Evolutionary conservation across 2,888 invertebrate genomes (phyloP).

Genomic region (Odontothrips loti): DNA sequence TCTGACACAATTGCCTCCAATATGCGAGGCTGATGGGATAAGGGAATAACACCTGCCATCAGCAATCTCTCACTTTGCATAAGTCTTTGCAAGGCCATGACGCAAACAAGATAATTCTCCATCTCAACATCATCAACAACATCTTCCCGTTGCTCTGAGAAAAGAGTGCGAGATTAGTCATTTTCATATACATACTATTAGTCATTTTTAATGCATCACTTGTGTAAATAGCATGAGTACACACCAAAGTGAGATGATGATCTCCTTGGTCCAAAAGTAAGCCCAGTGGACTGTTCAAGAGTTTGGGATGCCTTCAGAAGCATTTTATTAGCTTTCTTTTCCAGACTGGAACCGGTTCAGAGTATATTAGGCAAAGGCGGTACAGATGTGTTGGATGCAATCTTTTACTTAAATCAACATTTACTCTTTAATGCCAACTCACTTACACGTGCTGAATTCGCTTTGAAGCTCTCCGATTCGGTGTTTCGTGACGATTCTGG

Average conservation of each 20-base stretch:
- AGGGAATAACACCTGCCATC: constrained; percentile 79
- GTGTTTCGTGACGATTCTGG: constrained; percentile 68
- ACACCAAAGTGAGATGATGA: constrained; percentile 47
- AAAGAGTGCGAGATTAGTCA: constrained; percentile 42
- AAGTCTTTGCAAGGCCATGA: constrained; percentile 75
- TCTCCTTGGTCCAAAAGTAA: constrained; percentile 59
- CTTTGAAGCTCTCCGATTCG: constrained; percentile 70
- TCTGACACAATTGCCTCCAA: constrained; percentile 79
- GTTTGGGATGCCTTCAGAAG: constrained; percentile 79
- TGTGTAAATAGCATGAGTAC: constrained; percentile 30
- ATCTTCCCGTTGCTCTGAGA: constrained; percentile 53
- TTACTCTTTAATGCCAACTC: constrained; percentile 31
- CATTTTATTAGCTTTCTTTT: constrained; percentile 76
- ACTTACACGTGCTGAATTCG: constrained; percentile 75
- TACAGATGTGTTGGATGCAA: no score
- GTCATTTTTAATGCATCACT: constrained; percentile 31
- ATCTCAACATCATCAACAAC: constrained; percentile 71
- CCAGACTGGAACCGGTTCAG: constrained; percentile 52
- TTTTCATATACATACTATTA: neutral
- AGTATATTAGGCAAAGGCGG: no score
- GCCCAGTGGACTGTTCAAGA: constrained; percentile 73
- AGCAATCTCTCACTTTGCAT: constrained; percentile 82
- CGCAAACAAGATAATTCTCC: constrained; percentile 75
- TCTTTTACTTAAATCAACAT: constrained; percentile 26
- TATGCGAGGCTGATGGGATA: constrained; percentile 73